Conservation (phyloP, 2,888 invertebrate genomes). For the Parnassius smintheus region DNA sequence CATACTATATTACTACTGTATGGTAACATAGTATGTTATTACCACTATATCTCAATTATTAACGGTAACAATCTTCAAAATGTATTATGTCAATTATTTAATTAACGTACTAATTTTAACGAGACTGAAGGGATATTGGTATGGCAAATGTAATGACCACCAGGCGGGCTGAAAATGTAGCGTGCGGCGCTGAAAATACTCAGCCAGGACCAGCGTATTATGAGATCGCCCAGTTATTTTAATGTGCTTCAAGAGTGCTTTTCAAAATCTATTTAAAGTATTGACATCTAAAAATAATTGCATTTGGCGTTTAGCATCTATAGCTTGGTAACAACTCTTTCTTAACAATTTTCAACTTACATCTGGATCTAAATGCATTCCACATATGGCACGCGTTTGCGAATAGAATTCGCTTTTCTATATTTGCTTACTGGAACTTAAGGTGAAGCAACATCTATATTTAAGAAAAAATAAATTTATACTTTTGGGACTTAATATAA, state of each 20-base stretch:
- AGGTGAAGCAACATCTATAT: slow-evolving; percentile 16
- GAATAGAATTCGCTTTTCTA: slow-evolving; percentile 38
- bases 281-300: slow-evolving; percentile 15
- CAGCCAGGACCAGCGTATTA: slow-evolving; percentile 8
- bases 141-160: slow-evolving; percentile 6
- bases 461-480: no score
- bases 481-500: no score
- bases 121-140: background rate
- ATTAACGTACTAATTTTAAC: no score
- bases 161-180: slow-evolving; percentile 13
- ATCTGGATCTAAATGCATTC: slow-evolving; percentile 35
- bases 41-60: no score
- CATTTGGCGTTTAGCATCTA: no score
- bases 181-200: slow-evolving; percentile 12
- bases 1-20: no score
- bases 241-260: slow-evolving; percentile 11
- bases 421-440: slow-evolving; percentile 32
- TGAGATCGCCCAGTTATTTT: slow-evolving; percentile 19
- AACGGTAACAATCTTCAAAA: no score
- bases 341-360: slow-evolving; percentile 9
- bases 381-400: slow-evolving; percentile 33
- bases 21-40: no score
- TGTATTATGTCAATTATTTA: no score
- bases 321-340: slow-evolving; percentile 1
- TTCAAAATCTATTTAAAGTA: slow-evolving; percentile 9